Conservation (phyloP, 2,888 invertebrate species). For the Pherbina coryleti region DNA sequence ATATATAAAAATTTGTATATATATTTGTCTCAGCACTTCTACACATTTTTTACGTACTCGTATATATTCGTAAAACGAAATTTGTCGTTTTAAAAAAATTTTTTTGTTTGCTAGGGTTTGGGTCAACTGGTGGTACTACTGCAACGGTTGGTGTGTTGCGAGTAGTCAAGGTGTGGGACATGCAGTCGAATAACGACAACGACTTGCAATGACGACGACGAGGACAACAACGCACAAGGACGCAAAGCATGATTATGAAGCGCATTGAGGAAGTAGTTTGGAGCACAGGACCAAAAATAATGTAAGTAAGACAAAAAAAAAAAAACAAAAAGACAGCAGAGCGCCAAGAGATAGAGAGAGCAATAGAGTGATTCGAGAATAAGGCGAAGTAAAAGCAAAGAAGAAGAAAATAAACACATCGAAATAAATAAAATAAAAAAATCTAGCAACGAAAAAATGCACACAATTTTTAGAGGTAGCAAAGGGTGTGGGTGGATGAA, state of each 20-base stretch:
- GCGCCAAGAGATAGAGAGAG: slow-evolving; percentile 31
- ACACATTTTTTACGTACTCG: slow-evolving; percentile 25
- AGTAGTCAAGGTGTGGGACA: slow-evolving; percentile 27
- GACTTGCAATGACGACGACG: slow-evolving; percentile 31
- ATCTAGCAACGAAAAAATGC: slow-evolving; percentile 32
- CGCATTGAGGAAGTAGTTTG: slow-evolving; percentile 65
- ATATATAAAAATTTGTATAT: neutral
- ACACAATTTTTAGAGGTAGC: slow-evolving; percentile 37
- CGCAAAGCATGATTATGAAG: slow-evolving; percentile 62
- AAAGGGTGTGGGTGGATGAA: neutral
- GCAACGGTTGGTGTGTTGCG: neutral
- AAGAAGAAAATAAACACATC: slow-evolving; percentile 21
- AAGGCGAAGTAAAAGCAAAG: slow-evolving; percentile 17
- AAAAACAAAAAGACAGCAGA: slow-evolving; percentile 31
- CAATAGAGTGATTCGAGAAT: slow-evolving; percentile 30
- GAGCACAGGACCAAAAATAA: slow-evolving; percentile 53
- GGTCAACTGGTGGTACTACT: slow-evolving; percentile 35
- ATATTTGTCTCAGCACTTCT: slow-evolving; percentile 39
- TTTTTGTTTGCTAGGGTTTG: slow-evolving; percentile 51
- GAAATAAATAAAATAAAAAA: slow-evolving; percentile 21
- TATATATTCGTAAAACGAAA: slow-evolving; percentile 51
- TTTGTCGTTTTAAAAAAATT: slow-evolving; percentile 64
- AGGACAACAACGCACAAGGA: slow-evolving; percentile 60
- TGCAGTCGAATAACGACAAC: slow-evolving; percentile 33
- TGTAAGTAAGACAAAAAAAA: neutral